phyloP scores from a whole-genome alignment of 2,797 vertebrate species.

The Characodon lateralis region DNA sequence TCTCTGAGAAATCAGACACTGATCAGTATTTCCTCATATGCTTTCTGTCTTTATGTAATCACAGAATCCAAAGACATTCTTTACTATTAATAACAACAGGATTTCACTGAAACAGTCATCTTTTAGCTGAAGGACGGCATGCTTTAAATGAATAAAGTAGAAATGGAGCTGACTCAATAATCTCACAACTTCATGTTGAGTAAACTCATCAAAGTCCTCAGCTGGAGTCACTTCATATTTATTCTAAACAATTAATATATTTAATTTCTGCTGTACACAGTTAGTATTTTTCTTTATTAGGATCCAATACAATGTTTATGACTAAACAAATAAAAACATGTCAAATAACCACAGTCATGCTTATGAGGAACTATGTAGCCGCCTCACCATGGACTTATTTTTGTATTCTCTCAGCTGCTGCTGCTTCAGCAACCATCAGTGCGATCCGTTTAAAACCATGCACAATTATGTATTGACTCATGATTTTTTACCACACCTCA shows the following conservation, averaged over 20 bases:
- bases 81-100: constrained; percentile 1
- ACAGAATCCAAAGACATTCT: not conserved
- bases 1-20: not conserved
- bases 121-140: not conserved
- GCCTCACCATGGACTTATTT: not conserved
- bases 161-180: not conserved
- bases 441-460: not conserved
- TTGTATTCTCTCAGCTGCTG: not conserved
- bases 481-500: not conserved
- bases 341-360: not conserved
- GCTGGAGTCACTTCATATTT: not conserved
- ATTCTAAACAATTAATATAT: not conserved
- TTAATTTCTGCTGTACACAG: too few species aligned
- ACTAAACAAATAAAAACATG: not conserved
- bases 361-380: not conserved
- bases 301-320: too few species aligned
- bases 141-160: not conserved
- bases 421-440: not conserved
- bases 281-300: too few species aligned
- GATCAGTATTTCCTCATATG: not conserved
- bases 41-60: not conserved
- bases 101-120: not conserved
- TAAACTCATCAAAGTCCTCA: not conserved
- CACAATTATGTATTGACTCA: not conserved
- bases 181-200: not conserved